Base-by-base conservation (phyloP, 1,140 invertebrate species). In the Zaprionus nigranus region DNA sequence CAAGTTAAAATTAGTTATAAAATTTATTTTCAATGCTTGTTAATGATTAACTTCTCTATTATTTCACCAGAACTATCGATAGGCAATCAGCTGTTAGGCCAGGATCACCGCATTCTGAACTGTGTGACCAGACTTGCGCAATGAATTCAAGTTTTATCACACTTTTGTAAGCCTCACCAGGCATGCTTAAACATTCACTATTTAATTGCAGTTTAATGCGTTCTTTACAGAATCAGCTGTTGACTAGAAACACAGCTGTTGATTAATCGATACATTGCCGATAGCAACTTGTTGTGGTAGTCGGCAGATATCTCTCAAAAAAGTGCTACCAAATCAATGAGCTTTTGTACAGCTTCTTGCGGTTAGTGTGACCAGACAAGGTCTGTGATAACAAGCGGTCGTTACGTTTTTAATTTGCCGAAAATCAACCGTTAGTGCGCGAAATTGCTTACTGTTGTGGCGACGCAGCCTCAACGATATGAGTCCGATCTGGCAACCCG, bases 341-440 rank as follows among this genome's bases (percentile, higher is more conserved):
- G 24, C 17, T 17, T 28, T 17, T 13, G 20, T 24, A 2, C 3
- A 5, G 20, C 17, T 3, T 46, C n/a, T 46, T 46, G n/a, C 40
- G 40, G n/a, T 20, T 46, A 26, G 24, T 57, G 64, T 57, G 53
- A 43, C 63, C 63, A 30, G 5, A 62, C 7, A 28, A 62, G 54
- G 49, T 51, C n/a, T 67, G 26, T 67, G 15, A 36, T 40, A 7
- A 9, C 34, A 36, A 57, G 51, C 53, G 7, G 46, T 51, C 46
- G 56, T 43, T 53, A 66, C 54, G 30, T 38, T 34, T 36, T 1
- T 13, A 17, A 53, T 24, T 38, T 36, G 24, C 1, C 5, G 6
- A 22, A 51, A 51, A 57, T 22, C 11, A 49, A 67, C 56, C 54
- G 36, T 49, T 59, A 49, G 34, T 12, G 38, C 20, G 59, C 46